Conservation (phyloP, 2,797 vertebrate species). For the Coreius guichenoti region DNA sequence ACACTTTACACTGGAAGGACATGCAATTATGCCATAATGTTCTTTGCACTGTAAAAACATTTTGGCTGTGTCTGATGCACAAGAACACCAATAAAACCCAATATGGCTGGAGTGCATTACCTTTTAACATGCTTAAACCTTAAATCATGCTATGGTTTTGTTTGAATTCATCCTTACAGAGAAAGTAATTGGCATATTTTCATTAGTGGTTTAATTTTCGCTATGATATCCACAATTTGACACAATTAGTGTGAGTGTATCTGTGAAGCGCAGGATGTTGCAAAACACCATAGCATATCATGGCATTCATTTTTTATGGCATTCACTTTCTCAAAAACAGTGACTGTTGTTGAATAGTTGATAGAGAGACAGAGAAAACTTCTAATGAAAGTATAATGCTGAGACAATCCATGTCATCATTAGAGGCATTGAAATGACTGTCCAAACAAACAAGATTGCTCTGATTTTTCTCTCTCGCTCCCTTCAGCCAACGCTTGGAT, state of each 20-base stretch:
- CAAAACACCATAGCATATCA: conserved; percentile 68
- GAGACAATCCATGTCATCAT: conserved; percentile 65
- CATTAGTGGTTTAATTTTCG: neutral
- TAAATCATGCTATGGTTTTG: neutral
- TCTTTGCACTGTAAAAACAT: conserved; percentile 74
- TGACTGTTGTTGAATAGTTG: neutral
- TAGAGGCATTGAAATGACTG: neutral
- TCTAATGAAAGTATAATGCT: conserved; percentile 69
- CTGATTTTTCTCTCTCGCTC: neutral
- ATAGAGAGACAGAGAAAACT: neutral
- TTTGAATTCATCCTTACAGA: conserved; percentile 65
- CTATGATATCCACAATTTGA: neutral
- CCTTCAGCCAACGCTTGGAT: conserved; percentile 40
- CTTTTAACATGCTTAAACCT: conserved; percentile 45
- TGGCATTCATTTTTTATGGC: conserved; percentile 69
- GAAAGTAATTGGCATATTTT: neutral
- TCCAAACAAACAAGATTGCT: neutral
- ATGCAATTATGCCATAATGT: conserved; percentile 61
- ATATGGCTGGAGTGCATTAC: conserved; percentile 61
- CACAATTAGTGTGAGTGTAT: neutral
- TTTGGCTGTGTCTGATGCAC: conserved; percentile 69
- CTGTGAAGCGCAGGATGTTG: neutral
- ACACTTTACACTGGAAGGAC: neutral
- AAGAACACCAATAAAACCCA: conserved; percentile 48
- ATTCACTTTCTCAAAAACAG: neutral